Percentiles rank a stretch among this genome's conserved stretches.
Evolutionary conservation across 2,888 invertebrate genomes (phyloP).

Genomic region (Stegana nigrithorax): DNA sequence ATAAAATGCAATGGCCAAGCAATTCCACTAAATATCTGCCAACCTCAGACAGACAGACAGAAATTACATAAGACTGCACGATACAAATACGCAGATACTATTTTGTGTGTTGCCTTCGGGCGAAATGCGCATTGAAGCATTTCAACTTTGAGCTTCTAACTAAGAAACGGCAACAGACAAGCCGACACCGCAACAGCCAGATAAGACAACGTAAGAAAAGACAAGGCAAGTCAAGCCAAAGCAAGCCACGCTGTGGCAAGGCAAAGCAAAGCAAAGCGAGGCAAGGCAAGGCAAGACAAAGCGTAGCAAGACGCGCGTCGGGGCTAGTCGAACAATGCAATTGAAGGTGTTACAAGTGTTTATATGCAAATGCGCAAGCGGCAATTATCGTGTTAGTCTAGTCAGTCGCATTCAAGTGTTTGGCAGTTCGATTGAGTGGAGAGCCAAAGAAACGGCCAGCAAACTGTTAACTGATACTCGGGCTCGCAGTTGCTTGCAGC

Average conservation of each 20-base stretch:
- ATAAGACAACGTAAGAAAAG: background rate
- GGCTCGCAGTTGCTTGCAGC: background rate
- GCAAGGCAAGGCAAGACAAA: background rate
- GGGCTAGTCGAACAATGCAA: background rate
- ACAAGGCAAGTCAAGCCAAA: background rate
- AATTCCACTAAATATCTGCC: too few species aligned
- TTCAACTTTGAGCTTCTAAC: constrained; percentile 15
- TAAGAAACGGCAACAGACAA: background rate
- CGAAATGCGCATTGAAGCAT: constrained; percentile 9
- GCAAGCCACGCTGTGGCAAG: background rate
- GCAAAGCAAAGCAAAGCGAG: background rate
- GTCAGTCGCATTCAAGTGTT: background rate
- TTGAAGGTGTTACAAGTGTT: constrained; percentile 39
- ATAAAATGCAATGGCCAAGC: too few species aligned
- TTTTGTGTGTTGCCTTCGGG: background rate
- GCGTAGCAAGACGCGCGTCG: background rate
- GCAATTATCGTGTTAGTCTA: constrained; percentile 39
- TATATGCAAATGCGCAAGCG: constrained; percentile 20
- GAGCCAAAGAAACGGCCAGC: too few species aligned
- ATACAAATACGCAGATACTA: background rate
- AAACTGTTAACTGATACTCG: background rate
- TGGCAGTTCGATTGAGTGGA: background rate
- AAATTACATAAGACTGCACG: too few species aligned
- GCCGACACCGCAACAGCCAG: background rate
- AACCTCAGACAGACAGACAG: too few species aligned